phyloP scores from a whole-genome alignment of 2,888 invertebrate species.

The Electrophaes corylata region DNA sequence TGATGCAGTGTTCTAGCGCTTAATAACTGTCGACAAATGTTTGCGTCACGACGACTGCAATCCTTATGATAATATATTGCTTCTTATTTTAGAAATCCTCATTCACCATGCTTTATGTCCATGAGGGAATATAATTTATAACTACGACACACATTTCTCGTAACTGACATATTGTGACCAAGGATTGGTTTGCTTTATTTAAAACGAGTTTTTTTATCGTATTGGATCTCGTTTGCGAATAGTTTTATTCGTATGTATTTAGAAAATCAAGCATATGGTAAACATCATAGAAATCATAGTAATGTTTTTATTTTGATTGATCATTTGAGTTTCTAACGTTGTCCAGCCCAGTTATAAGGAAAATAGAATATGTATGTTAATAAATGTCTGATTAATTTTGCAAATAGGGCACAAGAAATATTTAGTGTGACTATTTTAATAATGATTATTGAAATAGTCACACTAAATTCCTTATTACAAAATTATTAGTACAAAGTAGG shows the following conservation, averaged over 20 bases:
- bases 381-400: too few species aligned
- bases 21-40: constrained; percentile 81
- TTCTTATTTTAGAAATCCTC: constrained; percentile 81
- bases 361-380: too few species aligned
- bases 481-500: too few species aligned
- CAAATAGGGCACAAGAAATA: too few species aligned
- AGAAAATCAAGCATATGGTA: too few species aligned
- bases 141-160: constrained; percentile 65
- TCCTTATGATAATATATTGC: constrained; percentile 78
- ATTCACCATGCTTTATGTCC: constrained; percentile 70
- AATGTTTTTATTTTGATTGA: too few species aligned
- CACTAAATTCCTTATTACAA: too few species aligned
- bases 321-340: too few species aligned
- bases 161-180: constrained; percentile 66
- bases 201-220: constrained; percentile 1
- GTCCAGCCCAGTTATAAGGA: too few species aligned
- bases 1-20: constrained; percentile 73
- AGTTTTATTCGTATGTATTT: not conserved
- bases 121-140: constrained; percentile 67
- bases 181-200: constrained; percentile 58
- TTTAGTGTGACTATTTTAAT: too few species aligned
- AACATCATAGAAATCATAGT: too few species aligned
- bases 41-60: constrained; percentile 76
- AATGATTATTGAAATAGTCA: too few species aligned
- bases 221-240: not conserved